phyloP scores from a whole-genome alignment of 2,888 invertebrate genomes.

The Rhagophthalmus giganteus region DNA sequence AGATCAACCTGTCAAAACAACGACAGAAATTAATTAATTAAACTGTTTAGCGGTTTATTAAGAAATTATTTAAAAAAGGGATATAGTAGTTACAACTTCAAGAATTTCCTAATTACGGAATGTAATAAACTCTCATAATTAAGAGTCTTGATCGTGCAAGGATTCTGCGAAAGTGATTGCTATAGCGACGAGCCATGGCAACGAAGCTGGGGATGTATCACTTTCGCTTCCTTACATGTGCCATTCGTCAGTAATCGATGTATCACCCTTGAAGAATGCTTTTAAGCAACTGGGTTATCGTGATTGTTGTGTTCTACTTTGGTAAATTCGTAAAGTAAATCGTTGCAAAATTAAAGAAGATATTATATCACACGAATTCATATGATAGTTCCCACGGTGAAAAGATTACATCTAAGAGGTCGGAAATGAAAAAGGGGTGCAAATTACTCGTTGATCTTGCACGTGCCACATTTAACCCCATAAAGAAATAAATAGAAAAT shows the following conservation, averaged over 20 bases:
- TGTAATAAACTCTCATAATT: slow-evolving; percentile 23
- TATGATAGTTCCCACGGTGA: no score
- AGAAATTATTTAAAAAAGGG: neutral
- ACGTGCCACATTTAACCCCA: neutral
- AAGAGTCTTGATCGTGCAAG: slow-evolving; percentile 20
- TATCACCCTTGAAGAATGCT: slow-evolving; percentile 32
- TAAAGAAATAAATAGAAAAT: neutral
- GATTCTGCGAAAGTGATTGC: slow-evolving; percentile 50
- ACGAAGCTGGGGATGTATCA: slow-evolving; percentile 47
- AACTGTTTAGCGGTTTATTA: neutral
- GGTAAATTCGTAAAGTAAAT: slow-evolving; percentile 3
- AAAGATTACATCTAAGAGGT: no score
- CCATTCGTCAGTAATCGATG: slow-evolving; percentile 41
- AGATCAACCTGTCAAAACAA: neutral
- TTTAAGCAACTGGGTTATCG: no score
- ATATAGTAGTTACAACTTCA: slow-evolving; percentile 1
- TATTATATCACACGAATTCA: no score
- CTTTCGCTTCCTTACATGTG: slow-evolving; percentile 45
- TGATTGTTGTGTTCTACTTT: no score
- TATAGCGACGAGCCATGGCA: slow-evolving; percentile 54
- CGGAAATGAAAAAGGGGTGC: no score
- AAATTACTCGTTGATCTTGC: no score
- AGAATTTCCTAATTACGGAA: slow-evolving; percentile 19
- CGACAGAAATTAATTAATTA: neutral
- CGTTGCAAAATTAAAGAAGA: no score